Conservation (phyloP, 92 coral and sea anemone genomes). For the Zoanthus gigantus region DNA sequence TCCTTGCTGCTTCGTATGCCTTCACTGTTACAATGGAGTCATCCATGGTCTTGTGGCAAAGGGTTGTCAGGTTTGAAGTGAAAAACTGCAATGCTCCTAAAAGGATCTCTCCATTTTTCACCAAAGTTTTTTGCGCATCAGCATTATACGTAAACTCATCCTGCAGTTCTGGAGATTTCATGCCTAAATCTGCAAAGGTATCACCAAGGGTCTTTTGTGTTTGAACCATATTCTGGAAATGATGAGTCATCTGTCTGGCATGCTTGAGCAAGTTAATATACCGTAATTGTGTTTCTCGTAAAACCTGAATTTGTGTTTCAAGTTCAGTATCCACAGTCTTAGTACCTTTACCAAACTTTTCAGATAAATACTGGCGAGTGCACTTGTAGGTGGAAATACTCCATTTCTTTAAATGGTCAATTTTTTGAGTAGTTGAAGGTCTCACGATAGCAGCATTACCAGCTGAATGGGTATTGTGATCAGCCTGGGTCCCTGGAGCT, state of each 20-base stretch:
- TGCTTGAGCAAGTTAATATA: conserved; percentile 79
- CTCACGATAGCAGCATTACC: conserved; percentile 69
- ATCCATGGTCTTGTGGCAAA: conserved; percentile 97
- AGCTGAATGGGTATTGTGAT: conserved; percentile 18
- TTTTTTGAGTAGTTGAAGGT: conserved; percentile 76
- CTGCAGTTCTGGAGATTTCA: conserved; percentile 97
- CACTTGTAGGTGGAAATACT: conserved; percentile 97
- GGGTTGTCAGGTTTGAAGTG: conserved; percentile 88
- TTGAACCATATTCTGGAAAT: conserved; percentile 87
- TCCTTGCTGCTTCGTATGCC: conserved; percentile 94
- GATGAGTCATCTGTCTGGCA: conserved; percentile 90
- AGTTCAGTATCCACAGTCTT: conserved; percentile 96
- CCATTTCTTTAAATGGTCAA: conserved; percentile 95
- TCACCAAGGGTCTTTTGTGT: conserved; percentile 91
- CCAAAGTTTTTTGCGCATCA: conserved; percentile 91
- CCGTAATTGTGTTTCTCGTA: conserved; percentile 90
- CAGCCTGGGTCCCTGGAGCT: conserved; percentile 30
- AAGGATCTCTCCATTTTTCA: conserved; percentile 93
- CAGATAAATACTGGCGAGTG: conserved; percentile 94
- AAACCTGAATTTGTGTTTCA: conserved; percentile 86
- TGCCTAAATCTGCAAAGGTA: conserved; percentile 88
- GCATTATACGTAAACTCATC: conserved; percentile 94
- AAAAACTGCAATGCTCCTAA: conserved; percentile 93
- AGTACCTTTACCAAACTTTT: conserved; percentile 97
- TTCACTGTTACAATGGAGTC: conserved; percentile 95